Percentiles rank a stretch among this genome's conserved stretches.
Evolutionary conservation across 1,140 invertebrate genomes (phyloP).

Genomic region (Drosophila grimshawi): DNA sequence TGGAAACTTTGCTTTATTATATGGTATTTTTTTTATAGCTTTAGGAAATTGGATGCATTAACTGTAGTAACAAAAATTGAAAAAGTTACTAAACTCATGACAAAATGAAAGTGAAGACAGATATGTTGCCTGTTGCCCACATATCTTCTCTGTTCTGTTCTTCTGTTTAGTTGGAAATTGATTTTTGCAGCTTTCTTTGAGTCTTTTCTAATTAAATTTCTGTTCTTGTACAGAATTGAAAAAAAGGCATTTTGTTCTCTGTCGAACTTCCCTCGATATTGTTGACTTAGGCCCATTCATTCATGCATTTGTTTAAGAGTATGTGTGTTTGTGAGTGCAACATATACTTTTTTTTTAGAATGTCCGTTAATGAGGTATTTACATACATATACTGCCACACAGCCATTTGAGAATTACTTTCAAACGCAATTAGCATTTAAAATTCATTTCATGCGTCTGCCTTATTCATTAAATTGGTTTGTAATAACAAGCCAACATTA

Average conservation of each 20-base stretch:
- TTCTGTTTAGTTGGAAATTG: not conserved
- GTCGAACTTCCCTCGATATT: conserved; percentile 52
- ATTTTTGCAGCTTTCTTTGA: not conserved
- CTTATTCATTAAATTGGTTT: conserved; percentile 20
- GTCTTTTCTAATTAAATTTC: not conserved
- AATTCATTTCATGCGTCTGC: conserved; percentile 50
- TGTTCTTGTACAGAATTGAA: not conserved
- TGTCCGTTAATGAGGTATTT: conserved; percentile 62
- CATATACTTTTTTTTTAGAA: conserved; percentile 39
- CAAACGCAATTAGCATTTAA: conserved; percentile 78
- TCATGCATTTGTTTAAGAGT: conserved; percentile 9
- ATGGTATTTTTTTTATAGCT: too few species aligned
- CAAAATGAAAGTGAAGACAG: too few species aligned
- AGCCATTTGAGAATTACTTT: conserved; percentile 68
- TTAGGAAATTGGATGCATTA: too few species aligned
- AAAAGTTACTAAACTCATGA: too few species aligned
- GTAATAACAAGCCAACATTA: conserved; percentile 16
- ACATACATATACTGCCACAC: conserved; percentile 25
- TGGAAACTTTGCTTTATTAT: too few species aligned
- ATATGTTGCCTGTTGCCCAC: not conserved
- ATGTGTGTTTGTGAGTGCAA: conserved; percentile 13
- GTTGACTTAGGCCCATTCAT: conserved; percentile 32
- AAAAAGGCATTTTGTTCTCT: not conserved
- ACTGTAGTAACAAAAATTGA: too few species aligned
- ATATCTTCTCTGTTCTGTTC: not conserved